Conservation (phyloP, 1,140 invertebrate species). For the Apocrypta bakeri region DNA sequence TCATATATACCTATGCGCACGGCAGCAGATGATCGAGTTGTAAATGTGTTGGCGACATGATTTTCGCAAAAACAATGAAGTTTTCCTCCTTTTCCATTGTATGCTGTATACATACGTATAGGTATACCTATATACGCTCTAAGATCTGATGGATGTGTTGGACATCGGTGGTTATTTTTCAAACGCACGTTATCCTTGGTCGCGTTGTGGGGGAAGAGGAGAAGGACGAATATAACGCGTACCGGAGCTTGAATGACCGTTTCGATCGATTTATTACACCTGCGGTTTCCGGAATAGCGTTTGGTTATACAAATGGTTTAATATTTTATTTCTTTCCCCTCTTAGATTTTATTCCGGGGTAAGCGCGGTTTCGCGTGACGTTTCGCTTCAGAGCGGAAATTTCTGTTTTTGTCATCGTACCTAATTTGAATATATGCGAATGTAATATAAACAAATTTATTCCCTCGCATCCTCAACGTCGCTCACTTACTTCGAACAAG, state of each 20-base stretch:
- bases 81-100: background rate
- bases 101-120: background rate
- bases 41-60: conserved; percentile 7
- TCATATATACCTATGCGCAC: too few species aligned
- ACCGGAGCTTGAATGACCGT: background rate
- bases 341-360: too few species aligned
- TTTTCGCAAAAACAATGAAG: conserved; percentile 9
- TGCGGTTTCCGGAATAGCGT: background rate
- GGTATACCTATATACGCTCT: too few species aligned
- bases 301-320: too few species aligned
- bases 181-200: background rate
- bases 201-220: too few species aligned
- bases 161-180: background rate
- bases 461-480: too few species aligned
- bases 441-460: background rate
- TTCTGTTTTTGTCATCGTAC: background rate
- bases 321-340: too few species aligned
- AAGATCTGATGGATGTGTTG: background rate
- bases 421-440: background rate
- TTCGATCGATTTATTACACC: background rate
- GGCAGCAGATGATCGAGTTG: conserved; percentile 7
- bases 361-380: background rate
- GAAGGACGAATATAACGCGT: too few species aligned
- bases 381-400: background rate
- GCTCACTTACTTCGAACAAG: too few species aligned